Evolutionary conservation across 1,140 invertebrate genomes (phyloP).

Genomic region (Lepidurus couesii): DNA sequence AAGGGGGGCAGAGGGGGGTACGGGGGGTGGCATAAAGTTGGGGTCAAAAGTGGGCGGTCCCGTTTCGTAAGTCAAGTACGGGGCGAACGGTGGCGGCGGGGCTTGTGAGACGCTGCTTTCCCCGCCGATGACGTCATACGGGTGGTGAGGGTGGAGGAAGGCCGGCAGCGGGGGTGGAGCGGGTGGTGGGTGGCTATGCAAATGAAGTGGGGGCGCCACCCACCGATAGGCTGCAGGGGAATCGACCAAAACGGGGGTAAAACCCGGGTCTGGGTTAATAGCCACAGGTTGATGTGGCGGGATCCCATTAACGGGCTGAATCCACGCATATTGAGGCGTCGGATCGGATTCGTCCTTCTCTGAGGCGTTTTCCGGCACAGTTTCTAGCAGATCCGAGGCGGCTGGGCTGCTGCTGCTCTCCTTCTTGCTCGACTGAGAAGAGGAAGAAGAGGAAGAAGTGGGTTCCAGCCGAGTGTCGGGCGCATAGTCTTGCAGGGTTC

Average conservation of each 20-base stretch:
- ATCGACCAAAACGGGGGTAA: not conserved
- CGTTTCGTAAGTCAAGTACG: conserved; percentile 49
- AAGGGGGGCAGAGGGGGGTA: not conserved
- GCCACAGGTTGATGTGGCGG: conserved; percentile 5
- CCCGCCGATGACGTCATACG: conserved; percentile 34
- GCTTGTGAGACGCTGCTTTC: conserved; percentile 34
- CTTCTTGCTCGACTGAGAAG: no score
- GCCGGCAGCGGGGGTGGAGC: conserved; percentile 38
- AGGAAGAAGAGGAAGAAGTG: no score
- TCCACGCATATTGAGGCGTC: not conserved
- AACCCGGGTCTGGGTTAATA: not conserved
- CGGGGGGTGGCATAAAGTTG: not conserved
- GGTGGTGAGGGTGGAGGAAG: conserved; percentile 41
- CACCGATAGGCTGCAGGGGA: conserved; percentile 36
- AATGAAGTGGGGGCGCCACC: conserved; percentile 12
- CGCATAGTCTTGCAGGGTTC: no score
- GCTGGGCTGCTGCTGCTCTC: no score
- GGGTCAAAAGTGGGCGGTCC: conserved; percentile 44
- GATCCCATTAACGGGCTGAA: not conserved
- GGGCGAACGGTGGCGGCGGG: conserved; percentile 36
- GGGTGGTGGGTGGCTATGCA: conserved; percentile 36
- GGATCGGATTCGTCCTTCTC: not conserved
- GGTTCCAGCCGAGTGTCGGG: no score
- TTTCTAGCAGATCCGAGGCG: no score
- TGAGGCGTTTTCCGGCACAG: no score